Conservation (phyloP, 2,113 vertebrate species). For the Acanthisitta chloris region DNA sequence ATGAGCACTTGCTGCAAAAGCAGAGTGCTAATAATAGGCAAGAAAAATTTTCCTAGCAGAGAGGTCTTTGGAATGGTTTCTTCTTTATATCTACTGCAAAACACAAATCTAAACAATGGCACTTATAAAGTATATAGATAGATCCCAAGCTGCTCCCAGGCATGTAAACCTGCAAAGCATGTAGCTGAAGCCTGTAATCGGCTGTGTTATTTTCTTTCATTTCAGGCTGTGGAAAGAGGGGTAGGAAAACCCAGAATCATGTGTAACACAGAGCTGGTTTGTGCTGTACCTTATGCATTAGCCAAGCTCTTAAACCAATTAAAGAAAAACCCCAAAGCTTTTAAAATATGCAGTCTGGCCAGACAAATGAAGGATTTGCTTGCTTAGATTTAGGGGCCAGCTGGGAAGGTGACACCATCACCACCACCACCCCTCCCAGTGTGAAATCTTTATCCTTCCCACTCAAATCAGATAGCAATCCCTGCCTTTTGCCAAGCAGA, state of each 20-base stretch:
- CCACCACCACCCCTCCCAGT: rapidly evolving
- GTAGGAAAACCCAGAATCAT: neutral
- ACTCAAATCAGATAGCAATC: neutral
- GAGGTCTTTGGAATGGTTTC: neutral
- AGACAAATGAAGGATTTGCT: neutral
- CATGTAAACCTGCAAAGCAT: neutral
- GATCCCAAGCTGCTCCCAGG: neutral
- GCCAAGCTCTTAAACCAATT: neutral
- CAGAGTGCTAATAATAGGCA: slow-evolving; percentile 30
- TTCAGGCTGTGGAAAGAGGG: neutral
- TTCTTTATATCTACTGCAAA: neutral
- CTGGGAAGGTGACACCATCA: neutral
- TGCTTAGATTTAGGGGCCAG: neutral
- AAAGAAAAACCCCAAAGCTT: neutral
- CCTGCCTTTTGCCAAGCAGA: neutral
- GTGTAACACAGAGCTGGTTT: neutral
- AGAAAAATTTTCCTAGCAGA: slow-evolving; percentile 8
- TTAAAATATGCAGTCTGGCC: neutral
- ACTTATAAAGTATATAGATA: neutral
- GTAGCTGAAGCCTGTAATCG: neutral
- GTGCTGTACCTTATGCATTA: neutral
- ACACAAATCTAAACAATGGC: neutral
- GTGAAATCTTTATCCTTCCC: neutral
- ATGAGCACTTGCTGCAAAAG: neutral
- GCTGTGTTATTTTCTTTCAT: neutral